These are phyloP conservation scores for Corythornis cristatus DNA, from an alignment of 2,113 vertebrate genomes.

Conservation along the genomic window DNA sequence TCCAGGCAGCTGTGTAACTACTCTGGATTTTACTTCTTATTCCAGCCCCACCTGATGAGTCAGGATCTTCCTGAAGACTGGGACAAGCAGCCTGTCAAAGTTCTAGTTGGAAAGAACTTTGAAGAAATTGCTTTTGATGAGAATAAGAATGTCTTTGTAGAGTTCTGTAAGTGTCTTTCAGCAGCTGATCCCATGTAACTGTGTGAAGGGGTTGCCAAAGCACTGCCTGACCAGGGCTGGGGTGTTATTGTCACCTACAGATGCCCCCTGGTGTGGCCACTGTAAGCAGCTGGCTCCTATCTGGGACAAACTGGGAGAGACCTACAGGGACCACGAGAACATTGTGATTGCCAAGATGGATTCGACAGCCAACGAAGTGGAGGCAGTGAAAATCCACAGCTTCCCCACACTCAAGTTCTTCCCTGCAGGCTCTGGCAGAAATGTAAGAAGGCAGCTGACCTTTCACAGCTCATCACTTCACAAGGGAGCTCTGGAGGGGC, in stretches of 20 bases:
- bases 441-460: constrained; percentile 70
- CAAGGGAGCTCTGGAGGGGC: background rate
- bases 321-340: constrained; percentile 83
- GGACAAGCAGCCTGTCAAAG: constrained; percentile 91
- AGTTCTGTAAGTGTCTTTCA: constrained; percentile 89
- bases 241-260: constrained; percentile 65
- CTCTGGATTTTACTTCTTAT: background rate
- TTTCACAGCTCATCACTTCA: fast-evolving
- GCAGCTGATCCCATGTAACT: background rate
- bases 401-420: constrained; percentile 98
- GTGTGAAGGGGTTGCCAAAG: background rate
- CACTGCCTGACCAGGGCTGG: background rate
- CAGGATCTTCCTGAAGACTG: constrained; percentile 95
- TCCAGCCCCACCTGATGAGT: constrained; percentile 96
- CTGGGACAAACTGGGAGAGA: constrained; percentile 96
- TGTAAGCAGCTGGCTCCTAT: constrained; percentile 97
- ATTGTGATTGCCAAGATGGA: constrained; percentile 96
- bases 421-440: constrained; percentile 84
- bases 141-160: constrained; percentile 92
- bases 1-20: background rate
- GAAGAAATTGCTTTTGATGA: constrained; percentile 92
- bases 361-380: constrained; percentile 94
- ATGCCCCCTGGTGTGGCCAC: constrained; percentile 98
- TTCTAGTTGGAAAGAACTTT: constrained; percentile 95
- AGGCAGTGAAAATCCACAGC: constrained; percentile 94